Conservation (phyloP, 2,113 vertebrate species). For the Ammodytes dubius region DNA sequence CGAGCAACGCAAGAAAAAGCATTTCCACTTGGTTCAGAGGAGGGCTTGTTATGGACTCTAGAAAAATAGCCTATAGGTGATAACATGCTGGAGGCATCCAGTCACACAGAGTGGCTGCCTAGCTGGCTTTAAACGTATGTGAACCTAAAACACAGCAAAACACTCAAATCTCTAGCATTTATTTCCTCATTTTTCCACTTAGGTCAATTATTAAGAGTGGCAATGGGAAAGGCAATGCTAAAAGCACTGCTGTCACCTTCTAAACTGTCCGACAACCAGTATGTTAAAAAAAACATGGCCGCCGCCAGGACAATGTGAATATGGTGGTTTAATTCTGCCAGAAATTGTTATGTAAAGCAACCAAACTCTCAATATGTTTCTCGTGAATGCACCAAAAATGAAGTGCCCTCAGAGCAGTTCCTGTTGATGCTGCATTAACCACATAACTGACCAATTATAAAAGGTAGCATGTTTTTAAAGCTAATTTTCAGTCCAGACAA, state of each 20-base stretch:
- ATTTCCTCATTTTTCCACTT: background rate
- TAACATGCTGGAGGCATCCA: slow-evolving; percentile 34
- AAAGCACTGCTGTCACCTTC: slow-evolving; percentile 4
- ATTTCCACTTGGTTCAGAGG: slow-evolving; percentile 71
- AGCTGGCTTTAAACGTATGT: background rate
- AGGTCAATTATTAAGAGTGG: background rate
- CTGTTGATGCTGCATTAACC: background rate
- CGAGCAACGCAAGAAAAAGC: slow-evolving; percentile 73
- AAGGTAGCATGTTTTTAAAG: background rate
- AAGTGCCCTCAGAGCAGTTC: background rate
- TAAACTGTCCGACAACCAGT: background rate
- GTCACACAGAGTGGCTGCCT: background rate
- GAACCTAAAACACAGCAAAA: background rate
- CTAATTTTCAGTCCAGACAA: background rate
- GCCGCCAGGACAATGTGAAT: background rate
- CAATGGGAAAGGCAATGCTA: background rate
- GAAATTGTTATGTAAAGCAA: background rate
- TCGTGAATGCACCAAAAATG: background rate
- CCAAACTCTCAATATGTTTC: background rate
- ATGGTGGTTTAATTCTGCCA: background rate
- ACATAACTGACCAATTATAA: background rate
- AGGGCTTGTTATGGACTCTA: slow-evolving; percentile 44
- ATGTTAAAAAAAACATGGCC: background rate
- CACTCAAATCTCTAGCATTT: background rate
- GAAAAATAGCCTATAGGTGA: slow-evolving; percentile 12